These are phyloP conservation scores for Manacus vitellinus DNA, from an alignment of 2,113 vertebrate species.

Conservation along the genomic window DNA sequence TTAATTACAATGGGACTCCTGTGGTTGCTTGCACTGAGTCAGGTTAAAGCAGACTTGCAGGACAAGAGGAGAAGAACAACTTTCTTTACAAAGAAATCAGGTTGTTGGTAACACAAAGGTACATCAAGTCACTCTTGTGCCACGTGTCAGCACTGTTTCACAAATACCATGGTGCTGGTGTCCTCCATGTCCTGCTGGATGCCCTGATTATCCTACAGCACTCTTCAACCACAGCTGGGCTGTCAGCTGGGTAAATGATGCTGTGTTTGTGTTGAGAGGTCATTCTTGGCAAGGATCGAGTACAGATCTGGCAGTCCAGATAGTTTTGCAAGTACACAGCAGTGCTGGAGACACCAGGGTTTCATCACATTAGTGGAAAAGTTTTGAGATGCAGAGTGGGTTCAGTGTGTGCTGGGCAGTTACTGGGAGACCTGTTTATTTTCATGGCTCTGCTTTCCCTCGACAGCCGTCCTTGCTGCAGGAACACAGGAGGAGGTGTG, in stretches of 20 bases:
- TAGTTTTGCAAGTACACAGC: background rate
- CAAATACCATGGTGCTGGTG: accelerated
- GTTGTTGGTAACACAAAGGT: background rate
- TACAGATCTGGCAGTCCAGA: background rate
- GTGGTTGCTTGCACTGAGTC: background rate
- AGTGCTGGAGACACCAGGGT: background rate
- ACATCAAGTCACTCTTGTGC: accelerated
- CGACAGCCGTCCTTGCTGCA: accelerated
- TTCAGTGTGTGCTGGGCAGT: accelerated
- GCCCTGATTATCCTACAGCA: background rate
- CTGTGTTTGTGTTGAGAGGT: background rate
- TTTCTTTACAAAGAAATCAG: background rate
- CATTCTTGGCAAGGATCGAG: background rate
- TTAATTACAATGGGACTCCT: background rate
- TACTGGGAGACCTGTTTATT: background rate
- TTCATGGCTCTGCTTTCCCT: background rate
- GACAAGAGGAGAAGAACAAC: background rate
- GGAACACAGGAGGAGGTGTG: background rate
- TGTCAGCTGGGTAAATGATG: background rate
- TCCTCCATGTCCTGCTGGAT: accelerated
- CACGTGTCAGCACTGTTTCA: background rate
- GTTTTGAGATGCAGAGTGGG: background rate
- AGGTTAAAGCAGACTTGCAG: background rate
- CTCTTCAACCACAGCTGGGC: background rate
- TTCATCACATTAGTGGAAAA: background rate